Evolutionary conservation across 2,888 invertebrate species (phyloP), one percentile per base, ranked within the genome.

Genomic region (Sphaeridia pumilis): DNA sequence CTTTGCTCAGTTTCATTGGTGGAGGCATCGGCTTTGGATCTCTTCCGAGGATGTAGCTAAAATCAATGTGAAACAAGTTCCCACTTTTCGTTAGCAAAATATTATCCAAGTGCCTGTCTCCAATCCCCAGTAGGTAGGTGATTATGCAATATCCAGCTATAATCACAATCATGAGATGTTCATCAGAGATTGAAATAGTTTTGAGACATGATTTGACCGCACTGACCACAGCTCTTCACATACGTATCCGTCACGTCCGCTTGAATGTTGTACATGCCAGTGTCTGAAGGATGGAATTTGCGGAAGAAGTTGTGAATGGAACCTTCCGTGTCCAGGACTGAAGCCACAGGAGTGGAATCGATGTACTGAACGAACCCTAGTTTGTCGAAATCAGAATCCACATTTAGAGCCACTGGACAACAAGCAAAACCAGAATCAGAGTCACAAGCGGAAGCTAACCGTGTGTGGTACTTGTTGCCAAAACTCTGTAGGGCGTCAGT

Each of bases 1-100:
- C 97, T 71, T 87, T 87, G 71, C 92, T 94, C 38, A 99, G 77
- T 73, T 95, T 97, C 94, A 99, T 98, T 4, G 97, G 95, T 12
- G 98, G 95, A 1, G 97, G 97, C 70, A 97, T 78, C 1, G 95
- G 95, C 72, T 99, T 99, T 3, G 98, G 98, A 75, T 99, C 98
- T 42, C 95, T 78, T 0, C 95, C 98, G 55, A 98, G 76, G 70
- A 94, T 89, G 72, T 92, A 98, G 2, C 97, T 97, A 73, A 98
- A 99, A 75, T 95, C 95, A 62, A 95, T 93, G 72, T 95, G 95
- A 73, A 95, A 94, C 46, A 95, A 73, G 65, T 87, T 87, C 31
- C 97, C 97, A 49, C 81, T 79, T 35, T 81, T 82, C 4, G 95
- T 93, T 2, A 99, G 76, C 41, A 99, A 77, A 41, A 99, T 74